These are phyloP conservation scores for Lipophrys pholis DNA, from an alignment of 2,113 vertebrate genomes.

Conservation along the genomic window DNA sequence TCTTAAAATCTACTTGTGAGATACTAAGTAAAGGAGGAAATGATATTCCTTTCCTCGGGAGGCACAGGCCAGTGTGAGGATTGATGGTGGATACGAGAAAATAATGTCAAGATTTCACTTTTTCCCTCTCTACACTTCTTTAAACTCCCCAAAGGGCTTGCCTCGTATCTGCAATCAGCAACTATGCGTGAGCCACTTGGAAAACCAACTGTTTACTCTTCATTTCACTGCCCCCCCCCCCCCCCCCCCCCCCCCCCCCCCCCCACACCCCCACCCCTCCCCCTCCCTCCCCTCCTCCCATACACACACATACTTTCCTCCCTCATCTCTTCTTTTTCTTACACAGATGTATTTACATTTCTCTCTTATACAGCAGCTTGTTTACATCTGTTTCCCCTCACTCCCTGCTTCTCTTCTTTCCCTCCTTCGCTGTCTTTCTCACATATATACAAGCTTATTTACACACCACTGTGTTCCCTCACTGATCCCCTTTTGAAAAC, in stretches of 20 bases:
- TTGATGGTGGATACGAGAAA: constrained; percentile 24
- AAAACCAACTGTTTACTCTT: constrained; percentile 59
- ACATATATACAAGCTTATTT: constrained; percentile 48
- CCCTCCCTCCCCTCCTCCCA: background rate
- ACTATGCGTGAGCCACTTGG: constrained; percentile 22
- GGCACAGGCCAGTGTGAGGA: background rate
- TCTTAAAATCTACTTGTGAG: background rate
- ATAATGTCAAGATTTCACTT: constrained; percentile 45
- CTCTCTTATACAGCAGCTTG: constrained; percentile 54
- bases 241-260: background rate
- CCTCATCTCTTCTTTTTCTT: constrained; percentile 29
- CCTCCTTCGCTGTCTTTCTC: background rate
- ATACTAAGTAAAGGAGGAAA: constrained; percentile 51
- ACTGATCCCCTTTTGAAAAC: constrained; percentile 67
- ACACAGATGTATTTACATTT: constrained; percentile 57
- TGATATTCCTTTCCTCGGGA: constrained; percentile 17
- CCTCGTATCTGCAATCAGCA: constrained; percentile 40
- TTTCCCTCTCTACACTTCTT: background rate
- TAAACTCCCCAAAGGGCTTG: constrained; percentile 34
- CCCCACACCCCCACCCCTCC: background rate
- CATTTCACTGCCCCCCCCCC: background rate
- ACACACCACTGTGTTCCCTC: constrained; percentile 45
- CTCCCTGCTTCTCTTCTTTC: background rate
- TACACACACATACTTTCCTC: background rate
- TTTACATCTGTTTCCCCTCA: constrained; percentile 60